Base-by-base conservation (phyloP, 1,140 invertebrate species). In the Venturia canescens region DNA sequence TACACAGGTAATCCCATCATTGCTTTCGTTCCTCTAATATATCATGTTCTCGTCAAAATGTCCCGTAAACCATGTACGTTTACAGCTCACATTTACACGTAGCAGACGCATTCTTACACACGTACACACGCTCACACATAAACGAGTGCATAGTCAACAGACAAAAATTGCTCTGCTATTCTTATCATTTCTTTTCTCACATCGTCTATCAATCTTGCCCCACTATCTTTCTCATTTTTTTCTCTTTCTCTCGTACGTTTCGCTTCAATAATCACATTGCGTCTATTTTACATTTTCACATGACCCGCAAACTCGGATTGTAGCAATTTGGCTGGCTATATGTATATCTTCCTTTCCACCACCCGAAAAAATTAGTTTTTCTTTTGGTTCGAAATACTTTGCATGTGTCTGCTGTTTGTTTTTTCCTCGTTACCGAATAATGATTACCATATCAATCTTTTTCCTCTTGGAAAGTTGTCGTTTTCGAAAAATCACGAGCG, bases 261-360 rank as follows among this genome's bases (percentile, higher is more conserved):
- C 72, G 70, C 18, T 63, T 82, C 87, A 88, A 84, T 89, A 89
- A 91, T 91, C 90, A 91, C 90, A 91, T 89, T 90, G 87, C 85
- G 72, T 89, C 88, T 91, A 91, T 90, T 91, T 87, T 91, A 91
- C 89, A 91, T 90, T 88, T 89, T 83, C 87, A 89, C 85, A 85
- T 79, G 83, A 89, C 85, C 84, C 85, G 85, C 86, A 88, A 88
- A 83, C 85, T 87, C 83, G 82, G 85, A 86, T 87, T 84, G 21
- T 71, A 81, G 82, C 79, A 80, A 86, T 79, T 84, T 83, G 77
- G 71, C 83, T 83, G 82, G 83, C 84, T 82, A 79, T 67, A 82
- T 66, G n/a, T 53, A 53, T 53, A 21, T 16, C 50, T 53, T 53
- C 50, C 53, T 57, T 57, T 18, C 53, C 53, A 57, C 53, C 53